Evolutionary conservation across 2,113 vertebrate species (phyloP), one percentile per base, ranked within the genome.

Genomic region (Epinephelus cyanopodus): DNA sequence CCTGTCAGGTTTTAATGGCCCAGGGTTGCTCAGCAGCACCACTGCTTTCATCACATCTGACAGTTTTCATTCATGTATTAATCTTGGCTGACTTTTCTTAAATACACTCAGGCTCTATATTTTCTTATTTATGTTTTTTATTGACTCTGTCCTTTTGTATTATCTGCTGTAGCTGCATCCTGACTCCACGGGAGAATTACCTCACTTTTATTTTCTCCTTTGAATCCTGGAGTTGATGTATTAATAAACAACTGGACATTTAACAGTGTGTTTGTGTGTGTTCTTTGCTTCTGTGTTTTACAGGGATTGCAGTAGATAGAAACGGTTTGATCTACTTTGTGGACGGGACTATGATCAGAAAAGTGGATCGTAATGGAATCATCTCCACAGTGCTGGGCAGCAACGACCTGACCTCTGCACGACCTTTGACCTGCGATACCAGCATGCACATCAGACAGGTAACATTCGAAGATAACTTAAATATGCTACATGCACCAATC

Each of bases 391-490:
- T 99, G 70, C 95, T 99, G 86, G 98, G 98, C 64, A 99, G 98
- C 76, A 99, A 99, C 0, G 98, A 99, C 88, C 94, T 99, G 86
- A 99, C 98, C 4, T 99, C 98, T 15, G 98, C 98, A 75, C 95
- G 98, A 79, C 98, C 98, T 85, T 86, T 99, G 50, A 99, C 98
- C 61, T 99, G 98, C 56, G 98, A 99, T 81, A 99, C 97, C n/a
- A 99, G 97, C 95, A 99, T 99, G 98, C 98, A 99, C 85, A 99
- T 99, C 81, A 97, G 97, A 94, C 98, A 99, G 98, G 98, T 99
- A 67, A 67, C 23, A 39, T 17, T 19, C 37, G 53, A 19, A 52
- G 6, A 21, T 2, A 9, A 7, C 10, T 11, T 25, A 54, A 64
- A 42, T 52, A 25, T 37, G 37, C 21, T 21, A 4, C 17, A 23